Conservation (phyloP, 2,113 vertebrate species). For the Oxyura jamaicensis region DNA sequence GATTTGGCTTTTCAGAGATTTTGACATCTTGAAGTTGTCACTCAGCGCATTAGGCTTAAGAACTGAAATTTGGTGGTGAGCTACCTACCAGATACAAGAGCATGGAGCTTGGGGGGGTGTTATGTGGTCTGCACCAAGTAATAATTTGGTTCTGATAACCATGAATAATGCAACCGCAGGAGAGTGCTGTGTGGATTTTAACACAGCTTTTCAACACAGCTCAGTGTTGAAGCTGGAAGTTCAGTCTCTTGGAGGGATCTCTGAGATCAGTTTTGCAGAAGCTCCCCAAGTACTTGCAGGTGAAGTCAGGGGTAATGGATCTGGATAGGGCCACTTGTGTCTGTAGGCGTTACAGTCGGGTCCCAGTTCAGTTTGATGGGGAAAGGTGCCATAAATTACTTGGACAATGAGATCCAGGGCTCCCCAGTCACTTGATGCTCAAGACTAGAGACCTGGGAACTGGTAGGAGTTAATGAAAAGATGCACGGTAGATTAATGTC, state of each 20-base stretch:
- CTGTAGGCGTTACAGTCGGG: background rate
- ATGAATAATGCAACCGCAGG: background rate
- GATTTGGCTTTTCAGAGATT: constrained; percentile 30
- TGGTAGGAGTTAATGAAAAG: background rate
- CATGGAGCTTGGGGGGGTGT: background rate
- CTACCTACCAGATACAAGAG: background rate
- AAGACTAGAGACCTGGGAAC: background rate
- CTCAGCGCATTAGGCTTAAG: background rate
- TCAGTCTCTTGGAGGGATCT: background rate
- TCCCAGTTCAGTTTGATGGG: background rate
- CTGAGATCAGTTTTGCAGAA: background rate
- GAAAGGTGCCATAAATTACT: background rate
- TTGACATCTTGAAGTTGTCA: background rate
- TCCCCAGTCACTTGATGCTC: fast-evolving
- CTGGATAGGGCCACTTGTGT: background rate
- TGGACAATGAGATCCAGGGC: background rate
- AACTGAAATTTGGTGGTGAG: background rate
- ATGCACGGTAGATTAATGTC: background rate
- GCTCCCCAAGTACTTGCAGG: background rate
- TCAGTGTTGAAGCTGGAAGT: background rate
- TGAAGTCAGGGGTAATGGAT: fast-evolving
- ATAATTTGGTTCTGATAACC: background rate
- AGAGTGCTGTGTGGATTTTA: background rate
- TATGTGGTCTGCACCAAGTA: background rate
- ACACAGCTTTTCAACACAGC: background rate